Conservation (phyloP, 2,888 invertebrate species). For the Gastrophysa polygoni region DNA sequence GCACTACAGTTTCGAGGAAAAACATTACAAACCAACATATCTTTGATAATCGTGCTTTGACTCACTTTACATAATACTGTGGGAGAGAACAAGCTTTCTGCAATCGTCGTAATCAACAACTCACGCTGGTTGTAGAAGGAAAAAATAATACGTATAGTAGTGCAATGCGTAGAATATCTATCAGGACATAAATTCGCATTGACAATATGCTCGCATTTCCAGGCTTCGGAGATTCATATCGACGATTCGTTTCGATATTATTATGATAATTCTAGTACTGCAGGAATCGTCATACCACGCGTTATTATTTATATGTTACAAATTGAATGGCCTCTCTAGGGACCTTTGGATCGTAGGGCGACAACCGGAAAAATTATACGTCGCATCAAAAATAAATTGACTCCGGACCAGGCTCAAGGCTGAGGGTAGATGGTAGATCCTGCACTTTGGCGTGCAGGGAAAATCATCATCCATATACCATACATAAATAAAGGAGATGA, state of each 20-base stretch:
- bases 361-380: conserved; percentile 55
- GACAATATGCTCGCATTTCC: conserved; percentile 12
- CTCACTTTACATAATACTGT: too few relatives aligned
- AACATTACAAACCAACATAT: too few relatives aligned
- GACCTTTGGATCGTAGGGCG: conserved; percentile 44
- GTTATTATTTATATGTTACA: conserved; percentile 50
- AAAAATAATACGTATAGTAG: not conserved
- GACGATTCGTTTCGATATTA: conserved; percentile 12
- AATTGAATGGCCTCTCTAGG: conserved; percentile 48
- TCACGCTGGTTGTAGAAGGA: not conserved
- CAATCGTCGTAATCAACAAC: too few relatives aligned
- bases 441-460: not conserved
- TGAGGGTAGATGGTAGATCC: not conserved
- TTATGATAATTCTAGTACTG: conserved; percentile 33
- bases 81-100: too few relatives aligned
- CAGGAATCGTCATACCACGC: conserved; percentile 37
- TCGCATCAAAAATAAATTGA: conserved; percentile 56
- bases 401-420: conserved; percentile 28
- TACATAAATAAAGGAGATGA: too few relatives aligned
- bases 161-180: too few relatives aligned
- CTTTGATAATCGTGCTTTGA: too few relatives aligned
- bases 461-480: too few relatives aligned
- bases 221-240: conserved; percentile 14
- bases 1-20: too few relatives aligned
- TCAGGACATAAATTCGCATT: not conserved